Conservation (phyloP, 2,888 invertebrate species). For the Trisateles emortualis region DNA sequence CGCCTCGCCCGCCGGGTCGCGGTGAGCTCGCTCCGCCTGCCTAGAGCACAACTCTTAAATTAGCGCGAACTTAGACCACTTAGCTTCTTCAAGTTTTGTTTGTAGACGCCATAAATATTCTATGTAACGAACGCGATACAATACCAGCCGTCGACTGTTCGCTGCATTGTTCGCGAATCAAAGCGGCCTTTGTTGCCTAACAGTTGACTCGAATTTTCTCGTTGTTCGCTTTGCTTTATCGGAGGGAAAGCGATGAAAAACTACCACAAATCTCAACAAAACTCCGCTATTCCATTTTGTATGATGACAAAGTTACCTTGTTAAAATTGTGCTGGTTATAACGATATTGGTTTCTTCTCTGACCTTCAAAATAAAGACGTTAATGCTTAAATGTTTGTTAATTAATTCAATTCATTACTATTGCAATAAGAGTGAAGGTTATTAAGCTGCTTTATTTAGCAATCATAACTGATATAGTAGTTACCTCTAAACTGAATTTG, state of each 20-base stretch:
- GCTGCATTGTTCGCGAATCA: constrained; percentile 68
- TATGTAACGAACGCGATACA: constrained; percentile 70
- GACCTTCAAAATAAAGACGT: constrained; percentile 7
- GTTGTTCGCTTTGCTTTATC: constrained; percentile 51
- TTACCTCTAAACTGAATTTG: constrained; percentile 61
- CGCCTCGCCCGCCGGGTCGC: constrained; percentile 51
- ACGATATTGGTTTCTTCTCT: constrained; percentile 15
- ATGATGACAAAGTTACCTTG: constrained; percentile 40
- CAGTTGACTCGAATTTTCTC: constrained; percentile 58
- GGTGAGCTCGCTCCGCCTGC: constrained; percentile 60
- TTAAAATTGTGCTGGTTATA: constrained; percentile 28
- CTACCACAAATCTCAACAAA: constrained; percentile 39
- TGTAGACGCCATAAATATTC: constrained; percentile 82
- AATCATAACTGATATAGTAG: constrained; percentile 64
- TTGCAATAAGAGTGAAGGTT: constrained; percentile 8
- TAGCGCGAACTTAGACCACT: constrained; percentile 83
- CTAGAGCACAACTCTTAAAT: constrained; percentile 80
- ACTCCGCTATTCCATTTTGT: constrained; percentile 34
- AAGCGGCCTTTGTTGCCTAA: constrained; percentile 62
- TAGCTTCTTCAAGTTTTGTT: constrained; percentile 84
- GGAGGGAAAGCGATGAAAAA: constrained; percentile 45
- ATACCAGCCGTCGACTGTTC: constrained; percentile 63
- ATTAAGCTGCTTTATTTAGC: constrained; percentile 44
- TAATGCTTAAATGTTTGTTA: constrained; percentile 5
- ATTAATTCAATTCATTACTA: constrained; percentile 3